Conservation (phyloP, 2,797 vertebrate genomes). For the Lutjanus campechanus region DNA sequence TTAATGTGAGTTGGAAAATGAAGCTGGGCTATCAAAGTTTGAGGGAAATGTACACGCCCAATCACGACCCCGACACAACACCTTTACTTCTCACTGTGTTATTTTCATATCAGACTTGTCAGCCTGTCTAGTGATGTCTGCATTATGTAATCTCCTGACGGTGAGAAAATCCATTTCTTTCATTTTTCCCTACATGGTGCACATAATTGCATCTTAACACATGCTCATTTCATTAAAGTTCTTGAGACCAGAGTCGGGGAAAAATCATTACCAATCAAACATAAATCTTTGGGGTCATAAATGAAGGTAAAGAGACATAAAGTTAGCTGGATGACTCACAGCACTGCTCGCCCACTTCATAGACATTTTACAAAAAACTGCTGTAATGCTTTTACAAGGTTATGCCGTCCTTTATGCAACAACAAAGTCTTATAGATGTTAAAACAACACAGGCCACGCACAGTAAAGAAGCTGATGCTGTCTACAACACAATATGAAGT, state of each 20-base stretch:
- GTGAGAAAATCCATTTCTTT: constrained; percentile 43
- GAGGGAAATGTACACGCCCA: neutral
- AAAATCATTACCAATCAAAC: constrained; percentile 54
- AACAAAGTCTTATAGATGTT: constrained; percentile 1
- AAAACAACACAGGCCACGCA: neutral
- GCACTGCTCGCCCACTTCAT: neutral
- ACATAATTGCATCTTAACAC: constrained; percentile 51
- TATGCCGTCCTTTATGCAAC: constrained; percentile 12
- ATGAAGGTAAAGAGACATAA: constrained; percentile 44
- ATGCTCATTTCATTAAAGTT: constrained; percentile 44
- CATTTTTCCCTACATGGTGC: constrained; percentile 18
- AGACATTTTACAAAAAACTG: constrained; percentile 16
- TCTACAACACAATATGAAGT: constrained; percentile 18
- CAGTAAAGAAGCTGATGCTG: constrained; percentile 19
- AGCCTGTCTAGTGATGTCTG: constrained; percentile 24
- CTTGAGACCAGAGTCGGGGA: constrained; percentile 4
- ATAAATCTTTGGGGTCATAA: constrained; percentile 26
- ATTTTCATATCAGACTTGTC: constrained; percentile 35
- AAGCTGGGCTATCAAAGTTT: neutral
- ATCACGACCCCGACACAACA: neutral
- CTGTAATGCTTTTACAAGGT: constrained; percentile 22
- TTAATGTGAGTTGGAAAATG: neutral
- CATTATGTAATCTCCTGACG: constrained; percentile 23
- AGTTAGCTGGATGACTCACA: constrained; percentile 29
- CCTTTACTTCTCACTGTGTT: constrained; percentile 1